Evolutionary conservation across 2,888 invertebrate species (phyloP), one percentile per base, ranked within the genome.

Genomic region (Nomada ruficornis): DNA sequence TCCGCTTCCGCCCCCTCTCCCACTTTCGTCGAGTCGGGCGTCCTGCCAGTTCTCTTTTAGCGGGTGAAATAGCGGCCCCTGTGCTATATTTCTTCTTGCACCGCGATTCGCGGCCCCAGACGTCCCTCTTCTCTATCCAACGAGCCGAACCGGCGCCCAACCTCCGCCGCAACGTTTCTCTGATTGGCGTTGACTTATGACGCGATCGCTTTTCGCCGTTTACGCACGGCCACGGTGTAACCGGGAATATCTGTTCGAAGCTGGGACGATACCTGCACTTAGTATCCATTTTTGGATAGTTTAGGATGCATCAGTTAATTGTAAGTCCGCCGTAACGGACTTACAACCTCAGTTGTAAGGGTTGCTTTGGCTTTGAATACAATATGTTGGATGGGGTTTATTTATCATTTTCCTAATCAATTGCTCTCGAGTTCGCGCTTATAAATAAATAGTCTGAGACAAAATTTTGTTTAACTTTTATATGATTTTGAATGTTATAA

Each of bases 171-270:
- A 54, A 77, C 69, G 68, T 79, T 82, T 86, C 80, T 75, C 85
- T 90, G 91, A 91, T 92, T 90, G 90, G 89, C 90, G 88, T 91
- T 91, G 90, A 91, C 90, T 91, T 91, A 92, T 90, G 89, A 91
- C 91, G 87, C 91, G 89, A 91, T 91, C 89, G 87, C 84, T 85
- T 89, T 88, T 87, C 88, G 86, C 63, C 69, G 73, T 89, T 90
- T 90, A 84, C 88, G 87, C 82, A 82, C 85, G 84, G 63, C 76
- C 74, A 79, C 73, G 36, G 23, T 59, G 13, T n/a, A 26, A 60
- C 20, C 2, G 13, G 4, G 47, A 23, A 55, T 63, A 42, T 67
- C 18, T 29, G 23, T 54, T 47, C 54, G 29, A 77, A 50, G 70
- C 69, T 63, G 68, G 63, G 36, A 71, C 55, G 47, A 23, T 62